Percentiles rank a stretch among this genome's conserved stretches.
These are phyloP conservation scores for Eucidaris tribuloides DNA, from an alignment of 35 echinoderm and acorn worm genomes.

Conservation along the genomic window DNA sequence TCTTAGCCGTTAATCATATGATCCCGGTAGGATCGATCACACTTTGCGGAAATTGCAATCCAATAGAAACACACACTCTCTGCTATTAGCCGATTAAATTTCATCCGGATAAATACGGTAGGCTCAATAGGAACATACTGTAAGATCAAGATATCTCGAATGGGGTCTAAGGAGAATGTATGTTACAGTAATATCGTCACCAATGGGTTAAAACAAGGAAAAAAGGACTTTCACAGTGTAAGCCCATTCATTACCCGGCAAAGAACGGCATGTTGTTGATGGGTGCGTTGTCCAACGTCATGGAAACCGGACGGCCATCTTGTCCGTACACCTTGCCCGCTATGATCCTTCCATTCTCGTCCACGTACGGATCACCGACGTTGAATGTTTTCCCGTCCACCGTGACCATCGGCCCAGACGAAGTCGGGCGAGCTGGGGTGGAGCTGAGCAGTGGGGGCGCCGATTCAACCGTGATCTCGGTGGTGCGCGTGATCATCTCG, in stretches of 20 bases:
- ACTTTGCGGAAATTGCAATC: too few relatives aligned
- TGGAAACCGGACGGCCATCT: constrained; percentile 28
- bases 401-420: not conserved
- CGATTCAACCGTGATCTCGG: constrained; percentile 43
- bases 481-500: constrained; percentile 47
- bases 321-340: constrained; percentile 56
- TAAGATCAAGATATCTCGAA: too few relatives aligned
- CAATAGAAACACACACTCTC: too few relatives aligned
- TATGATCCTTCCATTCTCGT: constrained; percentile 49
- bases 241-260: constrained; percentile 71
- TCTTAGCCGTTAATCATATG: too few relatives aligned
- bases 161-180: too few relatives aligned
- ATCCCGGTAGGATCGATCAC: too few relatives aligned
- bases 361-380: constrained; percentile 38
- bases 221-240: too few relatives aligned
- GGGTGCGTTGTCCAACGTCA: constrained; percentile 43
- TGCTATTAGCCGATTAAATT: too few relatives aligned
- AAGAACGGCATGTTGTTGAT: constrained; percentile 45
- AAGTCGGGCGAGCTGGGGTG: constrained; percentile 10
- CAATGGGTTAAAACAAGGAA: too few relatives aligned
- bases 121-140: too few relatives aligned
- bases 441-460: constrained; percentile 64
- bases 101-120: too few relatives aligned
- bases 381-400: constrained; percentile 37
- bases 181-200: too few relatives aligned